Evolutionary conservation across 2,888 invertebrate species (phyloP), one percentile per base, ranked within the genome.

Genomic region (Acheta domesticus): DNA sequence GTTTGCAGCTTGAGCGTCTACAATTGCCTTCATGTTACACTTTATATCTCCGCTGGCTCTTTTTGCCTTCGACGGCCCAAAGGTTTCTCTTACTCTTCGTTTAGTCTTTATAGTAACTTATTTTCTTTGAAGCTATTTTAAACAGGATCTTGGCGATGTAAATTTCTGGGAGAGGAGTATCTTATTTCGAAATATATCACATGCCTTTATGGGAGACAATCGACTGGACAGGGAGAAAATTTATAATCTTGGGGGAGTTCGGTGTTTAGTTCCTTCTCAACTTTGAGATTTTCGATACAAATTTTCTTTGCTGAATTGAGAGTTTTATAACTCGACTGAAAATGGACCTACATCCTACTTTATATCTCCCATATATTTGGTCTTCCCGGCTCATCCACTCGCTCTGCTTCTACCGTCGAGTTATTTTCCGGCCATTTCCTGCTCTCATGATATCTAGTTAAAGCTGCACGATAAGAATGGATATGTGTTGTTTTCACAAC

Each of bases 141-240:
- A 62, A 62, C 62, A 62, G 62, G 62, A 62, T 62, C 62, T 62
- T n/a, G 62, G n/a, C 62, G 14, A 14, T 16, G 62, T 62, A 62
- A 62, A 62, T 62, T 62, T 62, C 62, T 62, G 14, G 4, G 62
- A 14, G 62, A 62, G n/a, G 62, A 62, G 62, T 62, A 62, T 62
- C 62, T 62, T n/a, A 62, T 62, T 62, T 62, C 62, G 62, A 19
- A 62, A 62, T 62, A 62, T 62, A 62, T 62, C 62, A 62, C n/a
- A 62, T 62, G 62, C 62, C 16, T 19, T 14, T 19, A 62, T 62
- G 16, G n/a, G 12, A 62, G 62, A 62, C 62, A 62, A 62, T 62
- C 62, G 62, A n/a, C 62, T 62, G 62, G 14, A n/a, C 62, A 14
- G 62, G 62, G n/a, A n/a, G 62, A 62, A 62, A 62, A 62, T 62